phyloP scores from a whole-genome alignment of 2,888 invertebrate genomes.

The Yponomeuta cagnagella region DNA sequence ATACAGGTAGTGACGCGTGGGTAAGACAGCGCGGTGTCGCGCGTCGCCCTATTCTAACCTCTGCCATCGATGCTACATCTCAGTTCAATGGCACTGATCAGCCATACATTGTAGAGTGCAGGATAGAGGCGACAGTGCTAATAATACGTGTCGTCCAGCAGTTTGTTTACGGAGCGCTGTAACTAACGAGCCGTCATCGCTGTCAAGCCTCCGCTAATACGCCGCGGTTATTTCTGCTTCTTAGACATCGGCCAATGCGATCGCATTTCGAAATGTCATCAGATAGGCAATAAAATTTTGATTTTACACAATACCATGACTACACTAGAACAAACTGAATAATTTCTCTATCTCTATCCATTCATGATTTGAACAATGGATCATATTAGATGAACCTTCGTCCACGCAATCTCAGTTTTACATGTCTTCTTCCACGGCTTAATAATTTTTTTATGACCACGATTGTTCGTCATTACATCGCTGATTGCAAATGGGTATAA shows the following conservation, averaged over 20 bases:
- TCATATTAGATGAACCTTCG: too few relatives aligned
- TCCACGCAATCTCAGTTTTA: too few relatives aligned
- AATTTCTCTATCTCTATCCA: too few relatives aligned
- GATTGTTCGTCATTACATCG: too few relatives aligned
- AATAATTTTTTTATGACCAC: too few relatives aligned
- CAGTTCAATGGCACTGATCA: neutral
- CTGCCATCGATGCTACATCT: neutral
- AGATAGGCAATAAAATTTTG: neutral
- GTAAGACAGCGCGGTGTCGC: too few relatives aligned
- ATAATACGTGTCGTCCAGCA: neutral
- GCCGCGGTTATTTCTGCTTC: neutral
- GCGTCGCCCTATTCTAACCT: neutral
- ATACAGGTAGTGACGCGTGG: too few relatives aligned
- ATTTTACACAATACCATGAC: neutral
- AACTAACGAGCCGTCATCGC: neutral
- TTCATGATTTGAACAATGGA: too few relatives aligned
- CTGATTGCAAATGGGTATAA: too few relatives aligned
- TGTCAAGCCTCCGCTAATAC: neutral
- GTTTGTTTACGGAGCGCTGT: neutral
- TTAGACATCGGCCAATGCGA: neutral
- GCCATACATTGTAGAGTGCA: neutral
- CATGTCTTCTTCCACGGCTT: too few relatives aligned
- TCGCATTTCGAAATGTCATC: neutral
- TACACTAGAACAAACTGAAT: too few relatives aligned
- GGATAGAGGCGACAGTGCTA: neutral